Evolutionary conservation across 2,888 invertebrate species (phyloP), one percentile per base, ranked within the genome.

Genomic region (Lasioglossum vierecki): DNA sequence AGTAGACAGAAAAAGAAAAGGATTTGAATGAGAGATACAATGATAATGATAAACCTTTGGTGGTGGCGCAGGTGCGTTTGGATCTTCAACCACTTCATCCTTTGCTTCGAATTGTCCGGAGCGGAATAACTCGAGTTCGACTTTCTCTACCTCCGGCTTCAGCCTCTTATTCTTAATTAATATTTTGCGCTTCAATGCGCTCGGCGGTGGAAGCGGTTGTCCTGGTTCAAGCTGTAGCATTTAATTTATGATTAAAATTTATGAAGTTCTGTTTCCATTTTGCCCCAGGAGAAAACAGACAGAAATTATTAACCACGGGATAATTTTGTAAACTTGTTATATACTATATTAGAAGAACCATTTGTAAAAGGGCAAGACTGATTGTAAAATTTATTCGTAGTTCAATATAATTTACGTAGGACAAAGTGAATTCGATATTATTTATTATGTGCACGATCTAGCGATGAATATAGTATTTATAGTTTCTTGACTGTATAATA

Each of bases 81-180:
- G 94, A 86, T 96, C 96, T 89, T 96, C 96, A 72, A 95, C 95
- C 26, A 95, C 95, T 57, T 96, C 96, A 85, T 96, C 96, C 83
- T 96, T 96, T 35, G 95, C 95, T 85, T 95, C 95, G 86, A 96
- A 95, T 91, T 96, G 96, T 77, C 96, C 96, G 73, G 96, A 95
- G 49, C 94, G 93, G 93, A 96, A 96, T 44, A 96, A 92, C 87
- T 96, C 96, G 76, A 96, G 92, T 90, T 96, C 96, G 63, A 94
- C 96, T 93, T 96, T 96, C 91, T 97, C 97, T n/a, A 97, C 96
- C 91, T 97, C 97, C n/a, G 97, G 96, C 91, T 96, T 96, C 84
- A 97, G 93, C 80, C 96, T 95, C 92, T 97, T 97, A 94, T 96
- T 97, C 94, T 97, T 97, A 88, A 97, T 97, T 68, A 97, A 95